Evolutionary conservation across 1,140 invertebrate species (phyloP), one percentile per base, ranked within the genome.

Genomic region (Asobara japonica): DNA sequence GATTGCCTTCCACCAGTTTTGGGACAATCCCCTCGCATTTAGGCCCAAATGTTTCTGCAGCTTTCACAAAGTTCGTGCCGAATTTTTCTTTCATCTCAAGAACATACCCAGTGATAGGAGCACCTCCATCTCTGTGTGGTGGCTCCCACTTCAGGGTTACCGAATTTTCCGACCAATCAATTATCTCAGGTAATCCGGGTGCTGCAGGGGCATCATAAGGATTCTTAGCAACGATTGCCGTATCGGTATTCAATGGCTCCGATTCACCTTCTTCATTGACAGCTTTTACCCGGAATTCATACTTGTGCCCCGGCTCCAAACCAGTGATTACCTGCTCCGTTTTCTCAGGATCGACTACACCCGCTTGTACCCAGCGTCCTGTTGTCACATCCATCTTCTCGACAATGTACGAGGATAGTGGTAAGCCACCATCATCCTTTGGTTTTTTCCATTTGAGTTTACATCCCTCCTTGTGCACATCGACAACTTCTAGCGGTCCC

Each of bases 241-340:
- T 90, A 70, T 97, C 96, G 0, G 95, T 95, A 77, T 97, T 95
- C 13, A 99, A 84, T 10, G 96, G 95, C 81, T 97, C 95, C 0
- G 96, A 97, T 88, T 98, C 96, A 20, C 97, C 97, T 86, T 98
- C 97, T 79, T 98, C 96, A 86, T 99, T 99, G 0, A 96, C 90
- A 11, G 97, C 97, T 81, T 95, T 95, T 0, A 99, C 96, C 71
- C 97, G 90, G 91, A 99, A 99, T 76, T 98, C 93, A 82, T 98
- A 98, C 48, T 96, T 96, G 81, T 96, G 94, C 68, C 95, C 94
- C 60, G 96, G 95, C 87, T 97, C 94, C 11, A 99, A 89, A 41
- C 96, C 94, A 65, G 93, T 96, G 22, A 99, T 92, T 78, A 94
- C 92, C 75, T 94, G 91, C 78, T 97, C 95, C 0, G 94, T 94